Conservation (phyloP, 2,113 vertebrate genomes). For the Cynocephalus volans region DNA sequence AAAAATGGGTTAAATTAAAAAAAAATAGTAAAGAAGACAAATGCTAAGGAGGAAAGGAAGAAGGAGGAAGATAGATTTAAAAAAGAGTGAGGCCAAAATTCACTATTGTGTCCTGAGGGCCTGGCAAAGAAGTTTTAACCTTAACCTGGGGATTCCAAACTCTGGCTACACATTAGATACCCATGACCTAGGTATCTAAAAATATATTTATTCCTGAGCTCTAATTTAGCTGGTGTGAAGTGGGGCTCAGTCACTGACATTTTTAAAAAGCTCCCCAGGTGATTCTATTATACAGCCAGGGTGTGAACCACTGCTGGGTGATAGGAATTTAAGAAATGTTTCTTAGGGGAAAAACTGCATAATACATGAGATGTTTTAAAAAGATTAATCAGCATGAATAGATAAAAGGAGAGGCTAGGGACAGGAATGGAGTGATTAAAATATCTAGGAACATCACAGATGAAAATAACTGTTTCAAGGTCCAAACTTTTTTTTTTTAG, state of each 20-base stretch:
- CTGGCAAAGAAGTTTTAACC: background rate
- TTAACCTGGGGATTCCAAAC: background rate
- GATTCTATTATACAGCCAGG: background rate
- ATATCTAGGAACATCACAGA: conserved; percentile 24
- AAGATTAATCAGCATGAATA: conserved; percentile 66
- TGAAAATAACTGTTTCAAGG: conserved; percentile 53
- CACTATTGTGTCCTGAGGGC: background rate
- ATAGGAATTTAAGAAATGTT: conserved; percentile 26
- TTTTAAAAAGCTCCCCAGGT: background rate
- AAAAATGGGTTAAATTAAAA: conserved; percentile 3
- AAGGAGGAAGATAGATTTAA: background rate
- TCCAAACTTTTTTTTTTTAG: background rate
- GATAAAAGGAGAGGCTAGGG: background rate
- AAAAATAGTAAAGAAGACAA: background rate
- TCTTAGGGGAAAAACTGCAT: conserved; percentile 53
- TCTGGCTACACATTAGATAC: background rate
- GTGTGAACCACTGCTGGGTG: background rate
- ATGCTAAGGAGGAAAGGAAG: background rate
- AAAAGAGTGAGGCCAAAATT: background rate
- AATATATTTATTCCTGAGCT: background rate
- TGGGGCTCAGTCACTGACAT: background rate
- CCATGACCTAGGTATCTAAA: background rate
- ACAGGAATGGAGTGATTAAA: conserved; percentile 56
- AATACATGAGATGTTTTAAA: conserved; percentile 63
- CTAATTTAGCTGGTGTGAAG: background rate